Base-by-base conservation (phyloP, 2,113 vertebrate genomes). In the Vidua macroura region DNA sequence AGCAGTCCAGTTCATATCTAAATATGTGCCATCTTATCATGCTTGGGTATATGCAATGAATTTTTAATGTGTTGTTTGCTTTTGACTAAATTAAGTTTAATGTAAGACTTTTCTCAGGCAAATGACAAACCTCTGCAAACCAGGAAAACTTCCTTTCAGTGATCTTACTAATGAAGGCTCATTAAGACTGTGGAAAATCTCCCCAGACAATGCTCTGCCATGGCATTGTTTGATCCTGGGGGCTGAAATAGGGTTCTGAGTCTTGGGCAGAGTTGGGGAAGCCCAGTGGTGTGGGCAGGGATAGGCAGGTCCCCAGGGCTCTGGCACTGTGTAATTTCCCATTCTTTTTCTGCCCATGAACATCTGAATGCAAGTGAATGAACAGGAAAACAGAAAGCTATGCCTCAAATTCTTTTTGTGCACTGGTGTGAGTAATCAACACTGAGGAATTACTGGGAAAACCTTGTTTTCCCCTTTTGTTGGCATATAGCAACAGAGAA, bases 51-150 rank as follows among this genome's bases (percentile, higher is more conserved):
- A 78, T 41, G 28, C 28, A 89, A 94, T 77, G 72, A 83, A 95
- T 97, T 97, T 96, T 96, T 84, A 96, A 95, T 11, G 5, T 62
- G 46, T 90, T 90, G 51, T 86, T 96, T 93, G 55, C 55, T 92
- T 97, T 95, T 92, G 78, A 39, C 22, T 14, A 83, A 81, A 48
- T 35, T 44, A 62, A 46, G 4, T 67, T 64, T 53, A 66, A 12
- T 23, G 30, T 58, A 76, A 85, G 25, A 25, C 35, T 85, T 73
- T 78, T 85, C 25, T 85, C 31, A 39, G 31, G 62, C 31, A 73
- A 66, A 80, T 39, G 16, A 56, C 16, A 82, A 78, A 76, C 6
- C 8, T 63, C 44, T 79, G 43, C 33, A 82, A 60, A 79, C 9
- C 37, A 69, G 15, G 33, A 86, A 86, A 24, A 10, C 5, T 44